Evolutionary conservation across 1,140 invertebrate species (phyloP), one percentile per base, ranked within the genome.

Genomic region (Akabosia matsudoensis): DNA sequence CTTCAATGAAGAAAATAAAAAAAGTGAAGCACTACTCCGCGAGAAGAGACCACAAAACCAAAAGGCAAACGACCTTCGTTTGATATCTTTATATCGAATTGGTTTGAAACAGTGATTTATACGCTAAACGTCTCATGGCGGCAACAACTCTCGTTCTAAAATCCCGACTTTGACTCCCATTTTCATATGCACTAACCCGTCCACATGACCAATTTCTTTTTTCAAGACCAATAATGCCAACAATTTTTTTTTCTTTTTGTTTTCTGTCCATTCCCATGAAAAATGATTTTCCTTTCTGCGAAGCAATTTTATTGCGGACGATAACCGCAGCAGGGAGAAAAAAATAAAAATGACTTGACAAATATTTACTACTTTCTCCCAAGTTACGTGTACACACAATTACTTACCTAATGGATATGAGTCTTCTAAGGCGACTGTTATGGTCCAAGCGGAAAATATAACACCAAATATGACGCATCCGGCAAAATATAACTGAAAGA

Each of bases 361-460:
- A 45, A 45, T 10, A 10, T 45, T 18, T 45, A 45, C 7, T 45
- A 10, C 18, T 45, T 45, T 45, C 37, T 18, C 37, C 7, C 37
- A 18, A 18, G 7, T 45, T 45, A 10, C 37, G n/a, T n/a, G n/a
- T n/a, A n/a, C n/a, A n/a, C n/a, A n/a, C n/a, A n/a, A 30, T 37
- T n/a, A 10, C 37, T 73, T 67, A 76, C 74, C 74, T 76, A 54
- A 34, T 33, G 74, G 67, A 74, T 78, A 76, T 14, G 77, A 72
- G 61, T 78, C 77, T 54, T 78, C 74, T 73, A 78, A 52, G 34
- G 74, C 77, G 13, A 75, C 30, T 30, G 77, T 73, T 33, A 78
- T 73, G 33, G 77, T 76, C 77, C 77, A 78, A 37, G 77, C 67
- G 26, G 77, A 78, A 74, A 74, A 78, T 54, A 75, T 75, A 34